Conservation (phyloP, 2,797 vertebrate genomes). For the Aythya fuligula region DNA sequence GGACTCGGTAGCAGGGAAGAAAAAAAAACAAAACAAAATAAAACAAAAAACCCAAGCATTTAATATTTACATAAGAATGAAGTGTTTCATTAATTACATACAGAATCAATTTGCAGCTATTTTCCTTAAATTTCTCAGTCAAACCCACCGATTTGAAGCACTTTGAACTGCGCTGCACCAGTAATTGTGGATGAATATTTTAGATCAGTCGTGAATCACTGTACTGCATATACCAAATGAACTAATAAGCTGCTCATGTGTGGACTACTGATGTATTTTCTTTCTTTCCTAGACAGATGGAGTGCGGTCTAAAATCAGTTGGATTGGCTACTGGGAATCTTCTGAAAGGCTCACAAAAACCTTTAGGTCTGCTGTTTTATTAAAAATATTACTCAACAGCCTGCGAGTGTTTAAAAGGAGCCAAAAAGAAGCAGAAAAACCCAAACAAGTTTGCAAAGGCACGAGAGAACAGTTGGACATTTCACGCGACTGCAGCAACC, state of each 20-base stretch:
- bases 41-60: neutral
- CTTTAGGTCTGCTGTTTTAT: slow-evolving; percentile 31
- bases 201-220: slow-evolving; percentile 79
- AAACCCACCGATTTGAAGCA: slow-evolving; percentile 73
- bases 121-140: slow-evolving; percentile 74
- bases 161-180: slow-evolving; percentile 76
- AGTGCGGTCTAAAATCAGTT: slow-evolving; percentile 52
- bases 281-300: slow-evolving; percentile 68
- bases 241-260: slow-evolving; percentile 83
- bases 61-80: slow-evolving; percentile 69
- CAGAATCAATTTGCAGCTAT: slow-evolving; percentile 75
- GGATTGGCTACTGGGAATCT: slow-evolving; percentile 40
- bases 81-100: slow-evolving; percentile 75
- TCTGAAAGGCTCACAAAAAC: slow-evolving; percentile 35
- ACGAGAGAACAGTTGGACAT: neutral
- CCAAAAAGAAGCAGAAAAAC: neutral
- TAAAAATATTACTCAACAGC: slow-evolving; percentile 18
- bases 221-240: slow-evolving; percentile 77
- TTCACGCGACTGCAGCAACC: neutral
- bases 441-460: neutral
- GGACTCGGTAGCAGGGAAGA: neutral
- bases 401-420: neutral
- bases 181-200: slow-evolving; percentile 86
- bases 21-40: neutral
- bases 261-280: slow-evolving; percentile 80